Base-by-base conservation (phyloP, 2,113 vertebrate genomes). In the Mastomys natalensis region DNA sequence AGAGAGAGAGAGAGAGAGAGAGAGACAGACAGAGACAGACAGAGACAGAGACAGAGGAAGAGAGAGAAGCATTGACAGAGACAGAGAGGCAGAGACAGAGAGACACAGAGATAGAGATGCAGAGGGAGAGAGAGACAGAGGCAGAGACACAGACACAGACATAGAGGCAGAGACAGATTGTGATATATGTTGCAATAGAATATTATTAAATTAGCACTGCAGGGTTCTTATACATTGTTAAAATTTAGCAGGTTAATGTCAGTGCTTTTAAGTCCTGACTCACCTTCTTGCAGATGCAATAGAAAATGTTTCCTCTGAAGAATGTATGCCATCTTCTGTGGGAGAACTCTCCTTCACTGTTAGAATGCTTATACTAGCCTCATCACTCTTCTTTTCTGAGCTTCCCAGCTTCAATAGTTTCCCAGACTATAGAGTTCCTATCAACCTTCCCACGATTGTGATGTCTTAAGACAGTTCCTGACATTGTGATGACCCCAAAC, bases 151-250 rank as follows among this genome's bases (percentile, higher is more conserved):
- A 72, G 7, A 73, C 17, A 22, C 1, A 73, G 70, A 5, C 13
- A 31, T 29, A 72, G 37, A 74, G 34, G 7, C n/a, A 74, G 21
- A 72, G 37, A 72, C 70, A 43, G 72, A 74, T 43, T 43, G 2
- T 45, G 21, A 76, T 15, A 70, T 68, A 73, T 77, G 60, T 87
- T 62, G 48, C n/a, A 94, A 76, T 66, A 89, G 21, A 22, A 40
- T 95, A 76, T 89, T 91, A 62, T 77, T 90, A 88, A 90, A 70
- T 48, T 84, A 87, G 51, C 70, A 60, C 34, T 89, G 89, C 29
- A 86, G 66, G 92, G 19, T 97, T 97, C 78, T 93, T 81, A 95
- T 76, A 53, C 40, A 19, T 31, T 86, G 73, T 66, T 31, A 66
- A 66, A 29, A 3, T 40, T 96, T 89, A 86, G 60, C 7, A 34